phyloP scores from a whole-genome alignment of 2,888 invertebrate species.

The Drosophila mettleri region DNA sequence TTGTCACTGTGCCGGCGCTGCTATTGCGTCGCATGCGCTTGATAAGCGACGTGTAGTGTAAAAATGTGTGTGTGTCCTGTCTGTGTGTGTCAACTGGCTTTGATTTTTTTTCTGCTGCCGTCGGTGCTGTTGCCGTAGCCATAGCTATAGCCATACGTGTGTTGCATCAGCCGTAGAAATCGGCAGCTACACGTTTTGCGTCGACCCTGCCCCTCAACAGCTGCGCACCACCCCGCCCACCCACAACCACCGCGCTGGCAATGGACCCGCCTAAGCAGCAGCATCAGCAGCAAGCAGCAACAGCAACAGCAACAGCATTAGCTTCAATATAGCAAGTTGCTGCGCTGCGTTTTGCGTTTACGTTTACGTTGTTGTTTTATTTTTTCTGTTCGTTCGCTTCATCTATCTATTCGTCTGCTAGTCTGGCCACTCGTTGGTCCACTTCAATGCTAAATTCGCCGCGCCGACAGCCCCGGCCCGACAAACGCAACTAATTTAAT shows the following conservation, averaged over 20 bases:
- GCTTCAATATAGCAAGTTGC: slow-evolving; percentile 63
- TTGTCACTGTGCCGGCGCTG: slow-evolving; percentile 55
- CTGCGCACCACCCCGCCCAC: slow-evolving; percentile 11
- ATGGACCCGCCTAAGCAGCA: slow-evolving; percentile 43
- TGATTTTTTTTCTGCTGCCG: slow-evolving; percentile 66
- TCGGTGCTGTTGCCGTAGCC: slow-evolving; percentile 44
- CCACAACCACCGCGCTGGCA: slow-evolving; percentile 16
- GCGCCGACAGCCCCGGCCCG: slow-evolving; percentile 46
- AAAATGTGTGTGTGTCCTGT: slow-evolving; percentile 23
- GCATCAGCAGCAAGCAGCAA: slow-evolving; percentile 28
- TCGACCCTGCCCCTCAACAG: slow-evolving; percentile 54
- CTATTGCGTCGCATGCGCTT: slow-evolving; percentile 74
- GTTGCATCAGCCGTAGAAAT: slow-evolving; percentile 79
- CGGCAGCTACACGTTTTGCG: slow-evolving; percentile 64
- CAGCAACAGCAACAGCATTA: slow-evolving; percentile 51
- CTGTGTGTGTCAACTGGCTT: slow-evolving; percentile 68
- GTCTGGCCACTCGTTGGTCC: slow-evolving; percentile 70
- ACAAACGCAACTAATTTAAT: slow-evolving; percentile 70
- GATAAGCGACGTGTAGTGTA: slow-evolving; percentile 57
- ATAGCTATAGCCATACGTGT: slow-evolving; percentile 37
- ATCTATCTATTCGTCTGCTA: slow-evolving; percentile 35
- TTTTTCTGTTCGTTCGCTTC: slow-evolving; percentile 27
- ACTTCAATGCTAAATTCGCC: slow-evolving; percentile 72
- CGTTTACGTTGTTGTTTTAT: slow-evolving; percentile 24
- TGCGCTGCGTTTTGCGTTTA: slow-evolving; percentile 56